A percentile compares a stretch with the other conserved stretches of the same genome.
Conservation (phyloP, 2,888 invertebrate species). For the Drosophila quinaria region DNA sequence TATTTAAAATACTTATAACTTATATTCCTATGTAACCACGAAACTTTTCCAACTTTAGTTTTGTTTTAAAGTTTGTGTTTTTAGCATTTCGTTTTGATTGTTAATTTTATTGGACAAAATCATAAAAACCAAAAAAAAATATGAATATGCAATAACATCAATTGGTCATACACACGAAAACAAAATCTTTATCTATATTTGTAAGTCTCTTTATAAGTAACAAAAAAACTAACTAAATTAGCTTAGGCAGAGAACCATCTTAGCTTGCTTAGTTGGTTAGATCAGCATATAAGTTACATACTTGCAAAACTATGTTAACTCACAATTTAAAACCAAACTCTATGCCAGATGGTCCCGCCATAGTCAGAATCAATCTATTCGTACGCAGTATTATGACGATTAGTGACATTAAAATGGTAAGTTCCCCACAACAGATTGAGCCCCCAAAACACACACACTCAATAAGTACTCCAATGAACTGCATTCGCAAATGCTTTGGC, state of each 20-base stretch:
- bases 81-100: slow-evolving; percentile 8
- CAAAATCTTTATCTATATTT: slow-evolving; percentile 24
- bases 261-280: slow-evolving; percentile 46
- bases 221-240: slow-evolving; percentile 16
- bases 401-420: slow-evolving; percentile 99
- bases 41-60: slow-evolving; percentile 3
- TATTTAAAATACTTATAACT: slow-evolving; percentile 11
- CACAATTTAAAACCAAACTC: slow-evolving; percentile 81
- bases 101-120: slow-evolving; percentile 26
- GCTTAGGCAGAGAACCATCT: slow-evolving; percentile 29
- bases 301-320: slow-evolving; percentile 47
- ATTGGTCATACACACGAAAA: slow-evolving; percentile 47
- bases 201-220: slow-evolving; percentile 52
- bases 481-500: slow-evolving; percentile 32
- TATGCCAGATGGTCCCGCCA: slow-evolving; percentile 95
- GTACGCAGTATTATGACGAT: slow-evolving; percentile 99
- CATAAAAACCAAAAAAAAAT: slow-evolving; percentile 25
- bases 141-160: slow-evolving; percentile 33
- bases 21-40: slow-evolving; percentile 12
- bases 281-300: slow-evolving; percentile 53
- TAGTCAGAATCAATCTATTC: slow-evolving; percentile 99
- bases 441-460: neutral
- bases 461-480: slow-evolving; percentile 18
- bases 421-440: slow-evolving; percentile 86
- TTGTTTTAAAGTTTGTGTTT: slow-evolving; percentile 18